phyloP scores from a whole-genome alignment of 1,140 invertebrate species.

The Hyphantria cunea region DNA sequence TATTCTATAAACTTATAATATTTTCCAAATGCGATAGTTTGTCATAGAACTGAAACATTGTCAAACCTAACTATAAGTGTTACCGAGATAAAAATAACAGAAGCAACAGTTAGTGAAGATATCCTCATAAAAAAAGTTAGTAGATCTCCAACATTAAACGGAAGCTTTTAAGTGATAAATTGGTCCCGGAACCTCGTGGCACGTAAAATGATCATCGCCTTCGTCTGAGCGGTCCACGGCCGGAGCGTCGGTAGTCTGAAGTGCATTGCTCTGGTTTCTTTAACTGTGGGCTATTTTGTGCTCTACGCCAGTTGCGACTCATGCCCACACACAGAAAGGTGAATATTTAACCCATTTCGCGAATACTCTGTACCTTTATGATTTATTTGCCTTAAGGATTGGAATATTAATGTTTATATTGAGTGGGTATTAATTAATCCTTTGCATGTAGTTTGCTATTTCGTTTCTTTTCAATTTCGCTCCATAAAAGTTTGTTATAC shows the following conservation, averaged over 20 bases:
- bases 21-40: too few species aligned
- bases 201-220: slow-evolving; percentile 71
- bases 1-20: too few species aligned
- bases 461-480: too few species aligned
- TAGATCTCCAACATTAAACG: slow-evolving; percentile 54
- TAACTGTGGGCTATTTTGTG: slow-evolving; percentile 42
- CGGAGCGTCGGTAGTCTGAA: slow-evolving; percentile 46
- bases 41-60: too few species aligned
- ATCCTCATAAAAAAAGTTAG: slow-evolving; percentile 53
- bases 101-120: slow-evolving; percentile 37
- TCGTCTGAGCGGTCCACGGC: slow-evolving; percentile 50
- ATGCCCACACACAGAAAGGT: not conserved
- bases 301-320: slow-evolving; percentile 12
- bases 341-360: slow-evolving; percentile 3
- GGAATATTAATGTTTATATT: too few species aligned
- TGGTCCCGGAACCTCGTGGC: slow-evolving; percentile 71
- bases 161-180: slow-evolving; percentile 80
- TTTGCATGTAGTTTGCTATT: too few species aligned
- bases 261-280: slow-evolving; percentile 60
- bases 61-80: too few species aligned
- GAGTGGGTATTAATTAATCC: too few species aligned
- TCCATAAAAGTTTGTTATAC: too few species aligned
- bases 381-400: too few species aligned
- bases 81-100: slow-evolving; percentile 9
- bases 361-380: too few species aligned